A percentile compares a stretch with the other conserved stretches of the same genome.
Conservation (phyloP, 2,797 vertebrate genomes). For the Hapalemur alaotrensis region DNA sequence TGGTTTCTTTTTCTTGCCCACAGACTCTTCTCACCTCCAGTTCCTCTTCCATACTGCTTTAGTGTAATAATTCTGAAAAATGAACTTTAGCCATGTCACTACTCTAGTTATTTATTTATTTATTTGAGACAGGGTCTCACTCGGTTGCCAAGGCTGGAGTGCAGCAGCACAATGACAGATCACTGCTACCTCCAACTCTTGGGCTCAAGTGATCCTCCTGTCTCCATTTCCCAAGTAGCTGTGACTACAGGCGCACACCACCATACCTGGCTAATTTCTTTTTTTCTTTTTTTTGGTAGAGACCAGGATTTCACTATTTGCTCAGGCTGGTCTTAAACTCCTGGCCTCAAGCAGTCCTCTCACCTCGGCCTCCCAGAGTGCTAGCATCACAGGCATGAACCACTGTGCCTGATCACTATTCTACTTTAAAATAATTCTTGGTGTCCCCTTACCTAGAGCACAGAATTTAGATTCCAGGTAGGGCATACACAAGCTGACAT, state of each 20-base stretch:
- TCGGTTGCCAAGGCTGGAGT: background rate
- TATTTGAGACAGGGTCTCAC: background rate
- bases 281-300: background rate
- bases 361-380: background rate
- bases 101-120: background rate
- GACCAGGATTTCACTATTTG: background rate
- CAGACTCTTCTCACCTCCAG: background rate
- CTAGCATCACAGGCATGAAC: background rate
- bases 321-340: background rate
- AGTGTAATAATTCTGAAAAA: background rate
- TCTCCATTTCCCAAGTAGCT: background rate
- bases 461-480: background rate
- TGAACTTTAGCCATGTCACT: background rate
- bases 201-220: background rate
- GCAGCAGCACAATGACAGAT: background rate
- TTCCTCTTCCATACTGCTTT: background rate
- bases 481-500: background rate
- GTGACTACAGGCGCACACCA: background rate
- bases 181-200: background rate
- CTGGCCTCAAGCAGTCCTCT: background rate
- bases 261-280: background rate
- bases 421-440: conserved; percentile 6
- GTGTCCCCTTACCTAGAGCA: background rate
- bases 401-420: background rate
- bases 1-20: conserved; percentile 5